A percentile compares a stretch with the other conserved stretches of the same genome.
Conservation (phyloP, 2,113 vertebrate genomes). For the Stomatorhinus ivindoensis region DNA sequence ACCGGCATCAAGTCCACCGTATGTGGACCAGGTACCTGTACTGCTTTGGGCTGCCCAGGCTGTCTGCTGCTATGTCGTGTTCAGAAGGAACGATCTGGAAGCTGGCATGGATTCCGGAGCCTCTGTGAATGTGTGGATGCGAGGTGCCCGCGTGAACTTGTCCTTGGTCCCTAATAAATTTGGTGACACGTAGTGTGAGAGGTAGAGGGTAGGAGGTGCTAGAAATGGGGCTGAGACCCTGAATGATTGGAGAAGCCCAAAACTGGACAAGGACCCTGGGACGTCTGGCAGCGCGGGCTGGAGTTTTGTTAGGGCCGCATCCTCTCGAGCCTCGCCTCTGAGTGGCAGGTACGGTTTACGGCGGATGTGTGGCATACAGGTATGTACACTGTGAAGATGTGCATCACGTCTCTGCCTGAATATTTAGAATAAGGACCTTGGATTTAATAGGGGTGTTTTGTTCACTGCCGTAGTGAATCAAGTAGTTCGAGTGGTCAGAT, state of each 20-base stretch:
- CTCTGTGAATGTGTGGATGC: neutral
- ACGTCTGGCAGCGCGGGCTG: neutral
- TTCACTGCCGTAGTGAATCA: neutral
- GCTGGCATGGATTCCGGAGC: neutral
- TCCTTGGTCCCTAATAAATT: neutral
- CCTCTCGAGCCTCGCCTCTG: neutral
- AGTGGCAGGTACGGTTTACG: neutral
- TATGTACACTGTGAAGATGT: neutral
- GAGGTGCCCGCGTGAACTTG: neutral
- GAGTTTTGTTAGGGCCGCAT: neutral
- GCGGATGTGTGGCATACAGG: neutral
- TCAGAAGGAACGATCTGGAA: neutral
- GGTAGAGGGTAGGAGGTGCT: neutral
- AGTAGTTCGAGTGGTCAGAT: neutral
- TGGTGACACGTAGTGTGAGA: neutral
- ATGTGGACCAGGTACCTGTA: slow-evolving; percentile 80
- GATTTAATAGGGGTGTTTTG: neutral
- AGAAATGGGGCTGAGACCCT: neutral
- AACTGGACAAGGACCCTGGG: neutral
- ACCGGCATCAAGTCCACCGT: slow-evolving; percentile 93
- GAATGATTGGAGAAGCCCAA: neutral
- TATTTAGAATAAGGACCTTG: neutral
- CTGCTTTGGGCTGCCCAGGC: neutral
- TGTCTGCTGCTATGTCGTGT: neutral
- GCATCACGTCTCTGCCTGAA: neutral